These are phyloP conservation scores for Magallana nippona DNA, from an alignment of 2,888 invertebrate species.

Conservation along the genomic window DNA sequence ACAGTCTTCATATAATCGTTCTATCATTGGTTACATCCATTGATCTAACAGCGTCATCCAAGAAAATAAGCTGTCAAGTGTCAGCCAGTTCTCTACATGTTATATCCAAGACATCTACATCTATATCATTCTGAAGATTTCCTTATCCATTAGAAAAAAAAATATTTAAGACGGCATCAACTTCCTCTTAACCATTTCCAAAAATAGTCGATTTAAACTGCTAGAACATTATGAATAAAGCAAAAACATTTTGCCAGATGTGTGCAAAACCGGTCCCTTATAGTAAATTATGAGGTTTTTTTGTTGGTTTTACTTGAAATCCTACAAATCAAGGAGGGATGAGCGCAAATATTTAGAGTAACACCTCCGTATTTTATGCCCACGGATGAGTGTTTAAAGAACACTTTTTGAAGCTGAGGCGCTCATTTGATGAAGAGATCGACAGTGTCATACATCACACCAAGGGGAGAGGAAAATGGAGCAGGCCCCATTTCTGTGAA, in stretches of 20 bases:
- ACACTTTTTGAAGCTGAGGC: not conserved
- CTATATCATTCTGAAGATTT: too few relatives aligned
- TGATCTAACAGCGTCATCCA: conserved; percentile 13
- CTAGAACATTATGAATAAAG: too few relatives aligned
- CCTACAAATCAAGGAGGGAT: not conserved
- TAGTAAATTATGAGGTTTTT: too few relatives aligned
- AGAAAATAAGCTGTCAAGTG: conserved; percentile 11
- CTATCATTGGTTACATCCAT: not conserved
- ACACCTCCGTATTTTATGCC: not conserved
- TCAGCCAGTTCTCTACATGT: not conserved
- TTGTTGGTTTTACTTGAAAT: not conserved
- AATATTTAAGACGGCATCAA: too few relatives aligned
- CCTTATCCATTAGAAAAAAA: too few relatives aligned
- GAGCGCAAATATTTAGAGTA: not conserved
- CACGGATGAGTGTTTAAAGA: not conserved
- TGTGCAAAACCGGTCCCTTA: too few relatives aligned
- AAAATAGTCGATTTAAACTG: too few relatives aligned
- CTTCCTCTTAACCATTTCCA: too few relatives aligned
- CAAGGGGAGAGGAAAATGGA: not conserved
- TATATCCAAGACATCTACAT: not conserved
- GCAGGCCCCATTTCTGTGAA: not conserved
- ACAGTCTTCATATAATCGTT: not conserved
- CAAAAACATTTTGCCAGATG: too few relatives aligned
- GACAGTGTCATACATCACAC: not conserved
- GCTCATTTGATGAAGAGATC: conserved; percentile 7